A percentile compares a stretch with the other conserved stretches of the same genome.
Conservation (phyloP, 2,888 invertebrate species). For the Silvanus unidentatus region DNA sequence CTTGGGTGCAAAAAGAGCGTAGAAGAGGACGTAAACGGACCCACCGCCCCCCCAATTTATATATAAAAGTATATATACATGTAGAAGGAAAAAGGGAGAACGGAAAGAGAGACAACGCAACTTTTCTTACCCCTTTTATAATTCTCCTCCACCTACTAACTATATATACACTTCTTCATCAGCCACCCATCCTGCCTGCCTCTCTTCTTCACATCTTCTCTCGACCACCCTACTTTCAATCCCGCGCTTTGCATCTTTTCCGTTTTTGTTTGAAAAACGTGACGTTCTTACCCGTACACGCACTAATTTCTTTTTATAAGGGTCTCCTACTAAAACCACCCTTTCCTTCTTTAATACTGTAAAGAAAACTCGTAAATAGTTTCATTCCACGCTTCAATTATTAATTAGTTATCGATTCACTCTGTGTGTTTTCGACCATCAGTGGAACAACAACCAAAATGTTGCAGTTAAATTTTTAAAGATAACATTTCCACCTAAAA, state of each 20-base stretch:
- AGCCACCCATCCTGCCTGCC: too few species aligned
- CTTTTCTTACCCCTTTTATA: slow-evolving; percentile 28
- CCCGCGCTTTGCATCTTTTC: slow-evolving; percentile 38
- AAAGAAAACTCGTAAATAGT: too few species aligned
- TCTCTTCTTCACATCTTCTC: too few species aligned
- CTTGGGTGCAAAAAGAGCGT: slow-evolving; percentile 23
- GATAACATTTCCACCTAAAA: not conserved
- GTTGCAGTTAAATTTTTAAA: slow-evolving; percentile 1
- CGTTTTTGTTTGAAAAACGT: slow-evolving; percentile 42
- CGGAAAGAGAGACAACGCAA: slow-evolving; percentile 26
- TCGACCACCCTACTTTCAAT: not conserved
- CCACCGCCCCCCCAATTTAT: slow-evolving; percentile 12
- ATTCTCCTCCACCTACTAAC: slow-evolving; percentile 17
- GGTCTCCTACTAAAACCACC: slow-evolving; percentile 31
- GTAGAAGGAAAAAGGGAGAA: too few species aligned
- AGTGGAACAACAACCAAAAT: too few species aligned
- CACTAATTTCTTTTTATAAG: slow-evolving; percentile 39
- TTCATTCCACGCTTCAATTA: too few species aligned
- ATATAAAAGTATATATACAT: slow-evolving; percentile 4
- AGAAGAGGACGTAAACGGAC: not conserved
- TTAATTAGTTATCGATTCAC: too few species aligned
- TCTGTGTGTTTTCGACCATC: too few species aligned
- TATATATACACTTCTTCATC: too few species aligned
- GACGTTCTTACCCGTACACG: slow-evolving; percentile 40
- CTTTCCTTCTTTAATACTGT: too few species aligned